Percentiles rank a stretch among this genome's conserved stretches.
Conservation (phyloP, 2,888 invertebrate species). For the Lysandra coridon region DNA sequence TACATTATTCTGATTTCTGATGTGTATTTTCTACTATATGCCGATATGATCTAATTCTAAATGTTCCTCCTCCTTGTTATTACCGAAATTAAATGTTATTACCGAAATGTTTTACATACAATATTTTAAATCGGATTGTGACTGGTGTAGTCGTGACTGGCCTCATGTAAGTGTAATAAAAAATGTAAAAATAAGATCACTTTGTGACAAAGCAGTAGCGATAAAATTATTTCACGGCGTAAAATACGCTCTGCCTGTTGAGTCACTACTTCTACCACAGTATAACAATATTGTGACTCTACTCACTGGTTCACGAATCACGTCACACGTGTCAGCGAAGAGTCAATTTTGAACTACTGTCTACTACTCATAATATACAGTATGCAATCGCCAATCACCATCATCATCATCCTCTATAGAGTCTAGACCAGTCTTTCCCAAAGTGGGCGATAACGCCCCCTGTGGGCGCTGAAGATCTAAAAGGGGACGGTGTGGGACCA, state of each 20-base stretch:
- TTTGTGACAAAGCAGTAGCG: conserved; percentile 12
- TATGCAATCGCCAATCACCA: neutral
- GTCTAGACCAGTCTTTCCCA: too few relatives aligned
- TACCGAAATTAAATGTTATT: neutral
- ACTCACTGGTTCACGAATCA: neutral
- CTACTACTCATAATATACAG: neutral
- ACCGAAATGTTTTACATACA: neutral
- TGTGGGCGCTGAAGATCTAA: too few relatives aligned
- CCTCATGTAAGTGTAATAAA: neutral
- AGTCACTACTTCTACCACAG: neutral
- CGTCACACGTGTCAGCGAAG: neutral
- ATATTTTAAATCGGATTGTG: neutral
- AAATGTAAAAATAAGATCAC: neutral
- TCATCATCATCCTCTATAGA: too few relatives aligned
- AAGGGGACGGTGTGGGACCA: too few relatives aligned
- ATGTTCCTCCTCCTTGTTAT: too few relatives aligned
- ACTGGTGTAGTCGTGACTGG: neutral
- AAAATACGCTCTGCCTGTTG: neutral
- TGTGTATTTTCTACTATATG: too few relatives aligned
- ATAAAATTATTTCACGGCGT: neutral
- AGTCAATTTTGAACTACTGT: neutral
- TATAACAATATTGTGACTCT: neutral
- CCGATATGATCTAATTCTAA: too few relatives aligned
- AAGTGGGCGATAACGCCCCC: too few relatives aligned
- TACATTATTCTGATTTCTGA: neutral